Evolutionary conservation across 1,140 invertebrate species (phyloP), one percentile per base, ranked within the genome.

Genomic region (Platyscapa corneri): DNA sequence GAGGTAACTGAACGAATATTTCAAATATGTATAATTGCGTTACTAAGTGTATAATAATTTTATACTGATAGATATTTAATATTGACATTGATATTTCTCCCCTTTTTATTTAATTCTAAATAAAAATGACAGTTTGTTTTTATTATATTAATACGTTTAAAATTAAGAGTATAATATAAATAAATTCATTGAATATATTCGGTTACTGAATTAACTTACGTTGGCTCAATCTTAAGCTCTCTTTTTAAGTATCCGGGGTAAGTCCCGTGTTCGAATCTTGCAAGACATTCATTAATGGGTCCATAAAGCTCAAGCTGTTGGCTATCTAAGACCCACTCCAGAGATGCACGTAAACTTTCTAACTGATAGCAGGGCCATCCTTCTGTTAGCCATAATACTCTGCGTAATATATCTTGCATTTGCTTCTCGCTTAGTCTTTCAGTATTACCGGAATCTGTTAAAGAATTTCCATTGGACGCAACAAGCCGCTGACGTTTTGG

Each of bases 291-390:
- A 1, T 84, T 88, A 27, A 90, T 74, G 0, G 86, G 78, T 0
- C 39, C 34, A 65, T 84, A 89, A 30, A 86, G 32, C 23, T 91
- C 88, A 56, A 27, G 18, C 20, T 74, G 53, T 2, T 85, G 65
- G 32, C 60, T 89, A n/a, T 91, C 90, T 23, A 91, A 37, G 20
- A 87, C 81, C 14, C 86, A 65, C 60, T 91, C 89, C 12, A 92
- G 83, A 0, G 87, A 88, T 1, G 88, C 79, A n/a, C 87, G 90
- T 23, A 92, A 86, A 64, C 70, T 88, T 65, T 91, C 90, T 6
- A 92, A 75, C 18, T 89, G 86, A 60, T 89, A 84, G 76, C 89
- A 90, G 0, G 86, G 80, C 91, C 91, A 92, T 1, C 87, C 72
- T 10, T 91, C 88, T 0, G 91, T 92, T 3, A 83, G 77, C 27